Evolutionary conservation across 92 coral and sea anemone genomes (phyloP).

Genomic region (Siderastrea siderea): DNA sequence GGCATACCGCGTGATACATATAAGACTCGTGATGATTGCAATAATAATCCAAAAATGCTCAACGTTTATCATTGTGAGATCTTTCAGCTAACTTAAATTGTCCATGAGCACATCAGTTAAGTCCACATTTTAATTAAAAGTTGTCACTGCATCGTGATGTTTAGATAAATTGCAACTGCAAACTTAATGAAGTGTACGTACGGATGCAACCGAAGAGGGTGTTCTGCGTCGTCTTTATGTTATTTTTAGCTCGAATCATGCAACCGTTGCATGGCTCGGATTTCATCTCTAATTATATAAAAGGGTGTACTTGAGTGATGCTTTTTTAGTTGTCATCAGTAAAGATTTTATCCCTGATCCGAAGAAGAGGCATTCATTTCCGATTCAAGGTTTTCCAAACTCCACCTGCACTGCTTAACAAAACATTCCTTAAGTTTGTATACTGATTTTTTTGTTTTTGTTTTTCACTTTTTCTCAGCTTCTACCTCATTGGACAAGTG

Average conservation of each 20-base stretch:
- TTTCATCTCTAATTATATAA: not conserved
- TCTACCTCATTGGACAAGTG: slow-evolving; percentile 78
- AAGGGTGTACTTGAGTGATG: no score
- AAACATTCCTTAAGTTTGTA: not conserved
- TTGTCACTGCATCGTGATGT: no score
- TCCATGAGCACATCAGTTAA: not conserved
- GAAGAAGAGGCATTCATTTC: no score
- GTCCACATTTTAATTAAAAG: not conserved
- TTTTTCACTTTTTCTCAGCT: slow-evolving; percentile 25
- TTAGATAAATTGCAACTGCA: no score
- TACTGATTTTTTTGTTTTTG: not conserved
- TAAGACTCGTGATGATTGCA: not conserved
- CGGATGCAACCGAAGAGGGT: no score
- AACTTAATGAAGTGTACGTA: no score
- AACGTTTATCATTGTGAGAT: not conserved
- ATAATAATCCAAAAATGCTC: not conserved
- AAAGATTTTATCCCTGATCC: no score
- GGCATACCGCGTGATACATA: not conserved
- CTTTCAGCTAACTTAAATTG: not conserved
- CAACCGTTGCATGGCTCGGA: not conserved
- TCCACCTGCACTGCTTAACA: not conserved
- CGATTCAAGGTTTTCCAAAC: no score
- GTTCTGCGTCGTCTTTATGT: not conserved
- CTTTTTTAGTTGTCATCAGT: no score
- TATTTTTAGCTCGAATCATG: not conserved